phyloP scores from a whole-genome alignment of 1,140 invertebrate species.

The Diorhabda sublineata region DNA sequence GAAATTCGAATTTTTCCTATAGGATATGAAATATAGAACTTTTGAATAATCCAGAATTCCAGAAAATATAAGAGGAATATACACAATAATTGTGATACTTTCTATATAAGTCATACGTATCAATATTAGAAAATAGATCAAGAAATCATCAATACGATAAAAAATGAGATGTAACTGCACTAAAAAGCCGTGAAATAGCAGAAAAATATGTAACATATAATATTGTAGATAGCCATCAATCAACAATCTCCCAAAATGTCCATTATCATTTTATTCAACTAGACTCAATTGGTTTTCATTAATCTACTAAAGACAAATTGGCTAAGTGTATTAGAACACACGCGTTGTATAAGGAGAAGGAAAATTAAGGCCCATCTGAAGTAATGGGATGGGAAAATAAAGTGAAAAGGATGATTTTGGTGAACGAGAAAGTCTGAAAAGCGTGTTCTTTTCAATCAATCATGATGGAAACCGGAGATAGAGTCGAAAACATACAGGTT shows the following conservation, averaged over 20 bases:
- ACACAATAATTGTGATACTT: no score
- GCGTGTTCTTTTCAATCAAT: conserved; percentile 9
- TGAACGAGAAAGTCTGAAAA: conserved; percentile 8
- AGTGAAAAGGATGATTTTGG: conserved; percentile 7
- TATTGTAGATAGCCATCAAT: not conserved
- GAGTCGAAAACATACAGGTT: conserved; percentile 9
- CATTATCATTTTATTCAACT: not conserved
- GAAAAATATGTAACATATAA: no score
- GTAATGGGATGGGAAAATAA: conserved; percentile 9
- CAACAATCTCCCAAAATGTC: not conserved
- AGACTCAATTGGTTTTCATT: not conserved
- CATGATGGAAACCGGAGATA: conserved; percentile 12
- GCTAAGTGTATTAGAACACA: not conserved
- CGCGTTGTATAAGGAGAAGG: not conserved
- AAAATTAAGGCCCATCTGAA: not conserved
- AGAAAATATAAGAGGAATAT: no score
- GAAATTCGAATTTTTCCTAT: no score
- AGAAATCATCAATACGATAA: no score
- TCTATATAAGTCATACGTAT: no score
- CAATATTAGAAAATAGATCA: no score
- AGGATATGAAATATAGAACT: no score
- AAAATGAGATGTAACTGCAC: no score
- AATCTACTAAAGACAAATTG: not conserved
- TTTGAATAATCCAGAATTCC: no score
- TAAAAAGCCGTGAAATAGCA: no score